Conservation (phyloP, 2,797 vertebrate genomes). For the Balearica regulorum region DNA sequence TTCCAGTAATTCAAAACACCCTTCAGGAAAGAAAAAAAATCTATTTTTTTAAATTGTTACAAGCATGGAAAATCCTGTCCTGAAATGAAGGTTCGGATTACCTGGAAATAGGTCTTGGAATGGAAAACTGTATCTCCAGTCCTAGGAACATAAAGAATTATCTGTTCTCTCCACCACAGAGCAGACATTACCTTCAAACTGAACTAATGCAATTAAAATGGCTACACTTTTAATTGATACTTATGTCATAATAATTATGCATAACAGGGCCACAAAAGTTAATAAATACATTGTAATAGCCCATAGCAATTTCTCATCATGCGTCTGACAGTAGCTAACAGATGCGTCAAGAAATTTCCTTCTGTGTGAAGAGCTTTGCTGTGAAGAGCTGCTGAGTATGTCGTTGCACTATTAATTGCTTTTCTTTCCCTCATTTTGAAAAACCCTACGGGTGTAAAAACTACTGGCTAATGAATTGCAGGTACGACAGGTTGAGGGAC, state of each 20-base stretch:
- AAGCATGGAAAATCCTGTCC: not conserved
- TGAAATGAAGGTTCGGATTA: not conserved
- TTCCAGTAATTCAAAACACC: not conserved
- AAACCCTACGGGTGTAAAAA: not conserved
- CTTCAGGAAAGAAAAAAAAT: not conserved
- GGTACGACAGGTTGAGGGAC: not conserved
- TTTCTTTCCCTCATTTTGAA: not conserved
- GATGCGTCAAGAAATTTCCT: not conserved
- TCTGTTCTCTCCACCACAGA: not conserved
- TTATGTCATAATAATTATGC: slow-evolving; percentile 2
- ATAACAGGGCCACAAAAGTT: slow-evolving; percentile 2
- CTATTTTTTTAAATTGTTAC: not conserved
- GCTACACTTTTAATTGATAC: slow-evolving; percentile 10
- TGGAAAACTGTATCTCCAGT: not conserved
- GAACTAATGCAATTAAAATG: slow-evolving; percentile 7
- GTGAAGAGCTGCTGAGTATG: not conserved
- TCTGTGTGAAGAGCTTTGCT: not conserved
- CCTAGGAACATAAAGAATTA: not conserved
- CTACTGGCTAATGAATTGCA: not conserved
- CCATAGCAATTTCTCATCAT: not conserved
- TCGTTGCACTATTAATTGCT: slow-evolving; percentile 6
- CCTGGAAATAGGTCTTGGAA: not conserved
- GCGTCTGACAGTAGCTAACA: not conserved
- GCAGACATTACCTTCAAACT: not conserved
- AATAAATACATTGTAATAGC: slow-evolving; percentile 42